Evolutionary conservation across 1,140 invertebrate genomes (phyloP).

Genomic region (Drosophila truncata): DNA sequence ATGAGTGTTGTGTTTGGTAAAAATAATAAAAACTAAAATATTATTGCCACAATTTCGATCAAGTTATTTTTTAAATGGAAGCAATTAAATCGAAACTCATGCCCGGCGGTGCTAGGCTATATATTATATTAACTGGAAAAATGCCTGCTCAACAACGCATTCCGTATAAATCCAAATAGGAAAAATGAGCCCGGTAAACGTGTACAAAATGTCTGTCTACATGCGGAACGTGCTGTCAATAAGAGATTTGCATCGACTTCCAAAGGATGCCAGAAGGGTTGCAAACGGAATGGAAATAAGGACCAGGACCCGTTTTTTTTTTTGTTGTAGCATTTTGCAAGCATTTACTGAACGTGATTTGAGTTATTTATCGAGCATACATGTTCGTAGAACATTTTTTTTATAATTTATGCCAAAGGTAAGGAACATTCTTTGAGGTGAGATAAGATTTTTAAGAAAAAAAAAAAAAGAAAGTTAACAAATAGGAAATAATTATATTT

Average conservation of each 20-base stretch:
- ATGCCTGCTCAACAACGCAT: conserved; percentile 15
- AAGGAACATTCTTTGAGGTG: background rate
- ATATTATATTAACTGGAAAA: conserved; percentile 1
- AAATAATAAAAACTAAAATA: background rate
- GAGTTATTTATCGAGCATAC: conserved; percentile 73
- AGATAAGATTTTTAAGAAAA: too few relatives aligned
- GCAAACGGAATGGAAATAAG: conserved; percentile 27
- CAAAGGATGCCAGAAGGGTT: conserved; percentile 25
- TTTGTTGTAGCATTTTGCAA: conserved; percentile 72
- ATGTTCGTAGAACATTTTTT: conserved; percentile 5
- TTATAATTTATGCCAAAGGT: conserved; percentile 16
- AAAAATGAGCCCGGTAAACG: conserved; percentile 37
- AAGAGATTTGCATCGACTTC: conserved; percentile 76
- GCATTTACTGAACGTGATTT: conserved; percentile 81
- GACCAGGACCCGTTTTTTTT: too few relatives aligned
- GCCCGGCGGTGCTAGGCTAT: background rate
- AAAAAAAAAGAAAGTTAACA: too few relatives aligned
- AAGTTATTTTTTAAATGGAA: conserved; percentile 11
- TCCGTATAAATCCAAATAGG: background rate
- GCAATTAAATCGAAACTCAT: conserved; percentile 8
- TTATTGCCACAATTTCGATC: conserved; percentile 5
- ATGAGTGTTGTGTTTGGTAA: background rate
- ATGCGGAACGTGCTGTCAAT: conserved; percentile 76
- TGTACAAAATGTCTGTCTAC: conserved; percentile 72
- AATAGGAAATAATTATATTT: too few relatives aligned